Base-by-base conservation (phyloP, 1,140 invertebrate genomes). In the Carposina sasakii region DNA sequence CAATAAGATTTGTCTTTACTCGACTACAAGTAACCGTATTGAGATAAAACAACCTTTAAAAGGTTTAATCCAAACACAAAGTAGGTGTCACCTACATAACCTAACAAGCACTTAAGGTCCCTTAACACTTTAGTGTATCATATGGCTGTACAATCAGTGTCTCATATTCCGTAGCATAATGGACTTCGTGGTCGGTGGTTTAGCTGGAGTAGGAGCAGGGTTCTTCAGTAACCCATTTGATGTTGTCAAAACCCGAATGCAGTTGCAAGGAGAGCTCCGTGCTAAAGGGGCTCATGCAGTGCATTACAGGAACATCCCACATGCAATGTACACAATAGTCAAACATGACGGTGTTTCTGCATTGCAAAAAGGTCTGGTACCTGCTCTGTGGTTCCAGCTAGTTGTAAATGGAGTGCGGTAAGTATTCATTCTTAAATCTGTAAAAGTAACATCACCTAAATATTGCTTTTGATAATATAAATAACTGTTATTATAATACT, bases 181-280 rank as follows among this genome's bases (percentile, higher is more conserved):
- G 87, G 91, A 93, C 72, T 92, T 91, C 74, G 24, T 90, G 26
- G 81, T 92, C 28, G 91, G 90, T 28, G 91, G 90, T 2, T 28
- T 90, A 20, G 89, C 91, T 1, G 90, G 90, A 0, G 88, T 89
- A 40, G 88, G 90, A 22, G 91, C 91, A 3, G 90, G 90, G 2
- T 75, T 92, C 56, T 90, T 92, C 63, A 91, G 90, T 17, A 93
- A 93, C 75, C 92, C 92, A 2, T 87, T 92, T 56, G 92, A 93
- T 71, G 92, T 94, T 24, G 73, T 82, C 21, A 97, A 96, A 86
- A 96, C 93, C 22, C 87, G 95, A 22, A 90, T 97, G 78, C 96
- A 97, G 74, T 81, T 97, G 10, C 96, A 97, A 86, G 96, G 95
- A 24, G 95, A 97, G 79, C 76, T 97, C 1, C 86, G 89, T 59